Evolutionary conservation across 1,140 invertebrate species (phyloP).

Genomic region (Oreohelix idahoensis): DNA sequence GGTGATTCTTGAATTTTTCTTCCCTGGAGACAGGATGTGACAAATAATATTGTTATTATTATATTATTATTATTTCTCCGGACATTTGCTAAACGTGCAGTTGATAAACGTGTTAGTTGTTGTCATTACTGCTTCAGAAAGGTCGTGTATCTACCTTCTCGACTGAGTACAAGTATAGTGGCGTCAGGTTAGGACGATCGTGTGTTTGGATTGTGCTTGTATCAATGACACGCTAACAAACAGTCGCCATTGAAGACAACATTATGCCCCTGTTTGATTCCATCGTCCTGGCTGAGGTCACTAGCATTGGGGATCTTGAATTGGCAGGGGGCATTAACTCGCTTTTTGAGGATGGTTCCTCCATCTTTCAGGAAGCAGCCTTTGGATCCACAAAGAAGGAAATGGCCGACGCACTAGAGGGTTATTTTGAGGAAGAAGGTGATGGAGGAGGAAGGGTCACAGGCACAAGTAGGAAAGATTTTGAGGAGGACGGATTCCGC

Average conservation of each 20-base stretch:
- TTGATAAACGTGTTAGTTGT: no score
- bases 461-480: no score
- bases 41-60: no score
- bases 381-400: slow-evolving; percentile 9
- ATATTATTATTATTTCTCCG: no score
- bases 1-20: no score
- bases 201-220: no score
- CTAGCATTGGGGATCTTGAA: slow-evolving; percentile 9
- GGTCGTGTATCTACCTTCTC: no score
- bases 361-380: neutral
- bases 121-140: no score
- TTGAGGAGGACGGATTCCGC: neutral
- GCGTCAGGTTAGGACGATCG: no score
- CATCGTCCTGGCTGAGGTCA: slow-evolving; percentile 31
- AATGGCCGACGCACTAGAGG: neutral
- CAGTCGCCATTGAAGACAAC: neutral
- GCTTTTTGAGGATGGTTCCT: slow-evolving; percentile 14
- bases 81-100: no score
- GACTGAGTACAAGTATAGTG: no score
- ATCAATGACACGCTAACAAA: neutral
- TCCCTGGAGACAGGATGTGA: no score
- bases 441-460: neutral
- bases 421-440: neutral
- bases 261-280: slow-evolving; percentile 39
- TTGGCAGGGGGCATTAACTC: slow-evolving; percentile 21